Evolutionary conservation across 2,113 vertebrate species (phyloP), one percentile per base, ranked within the genome.

Genomic region (Apeltes quadracus): DNA sequence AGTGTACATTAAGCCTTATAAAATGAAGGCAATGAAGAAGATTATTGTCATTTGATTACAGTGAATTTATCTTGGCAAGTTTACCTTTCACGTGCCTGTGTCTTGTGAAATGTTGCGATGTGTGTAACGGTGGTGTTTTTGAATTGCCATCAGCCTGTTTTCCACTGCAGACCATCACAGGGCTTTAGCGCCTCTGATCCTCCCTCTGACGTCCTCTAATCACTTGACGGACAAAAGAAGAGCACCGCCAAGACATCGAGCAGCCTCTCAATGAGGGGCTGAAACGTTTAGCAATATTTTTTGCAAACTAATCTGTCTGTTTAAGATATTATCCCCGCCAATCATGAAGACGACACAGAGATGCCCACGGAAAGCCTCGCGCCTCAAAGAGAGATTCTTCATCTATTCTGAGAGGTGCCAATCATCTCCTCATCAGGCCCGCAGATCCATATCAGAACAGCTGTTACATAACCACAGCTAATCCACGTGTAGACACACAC

Each of bases 371-470:
- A 78, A 44, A 75, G 78, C 75, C 50, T 27, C 0, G 43, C 61
- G 69, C 73, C 70, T 84, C 86, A 89, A 84, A 80, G 81, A 43
- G 25, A 74, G 63, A 90, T 85, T 61, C 58, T 79, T 87, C 39
- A 2, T 81, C 89, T 91, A 88, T 91, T 89, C 84, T 59, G 54
- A 73, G 77, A 69, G 88, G 87, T 87, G 90, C 73, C 89, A 88
- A 64, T 92, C 89, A 89, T 61, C 25, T 58, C 53, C 83, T 88
- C 77, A 75, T 84, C 74, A 85, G 78, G 34, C 64, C 54, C 79
- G 1, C 61, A 61, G 78, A 84, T 86, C 79, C 83, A 73, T 78
- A 84, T 89, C 84, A 27, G 69, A 11, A 78, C 89, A 92, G 89
- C 87, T 92, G 90, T 86, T 88, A 84, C 79, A 84, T 84, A 88